Percentiles rank a stretch among this genome's conserved stretches.
Evolutionary conservation across 1,140 invertebrate genomes (phyloP).

Genomic region (Lutraria rhynchaena): DNA sequence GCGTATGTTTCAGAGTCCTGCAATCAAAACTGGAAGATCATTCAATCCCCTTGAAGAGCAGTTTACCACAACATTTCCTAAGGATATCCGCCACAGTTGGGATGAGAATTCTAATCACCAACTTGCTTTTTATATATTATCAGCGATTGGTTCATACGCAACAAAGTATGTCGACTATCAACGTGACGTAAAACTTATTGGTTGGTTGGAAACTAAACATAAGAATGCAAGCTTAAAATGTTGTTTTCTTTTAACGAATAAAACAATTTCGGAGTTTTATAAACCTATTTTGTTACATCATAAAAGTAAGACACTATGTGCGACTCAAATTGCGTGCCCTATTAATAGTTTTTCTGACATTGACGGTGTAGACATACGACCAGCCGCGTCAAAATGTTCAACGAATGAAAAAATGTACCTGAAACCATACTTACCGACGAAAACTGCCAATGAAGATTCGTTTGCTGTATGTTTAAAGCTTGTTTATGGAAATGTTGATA

Average conservation of each 20-base stretch:
- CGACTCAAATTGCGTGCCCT: constrained; percentile 5
- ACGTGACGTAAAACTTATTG: constrained; percentile 3
- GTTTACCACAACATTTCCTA: too few species aligned
- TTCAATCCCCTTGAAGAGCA: too few species aligned
- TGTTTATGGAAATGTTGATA: constrained; percentile 11
- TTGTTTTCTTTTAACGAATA: not conserved
- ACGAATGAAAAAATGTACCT: not conserved
- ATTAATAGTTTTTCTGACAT: not conserved
- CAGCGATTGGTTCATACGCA: not conserved
- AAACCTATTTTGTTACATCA: not conserved
- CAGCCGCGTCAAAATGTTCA: not conserved
- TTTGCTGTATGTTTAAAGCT: constrained; percentile 39
- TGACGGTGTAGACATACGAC: constrained; percentile 1
- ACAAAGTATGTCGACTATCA: not conserved
- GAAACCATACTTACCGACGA: not conserved
- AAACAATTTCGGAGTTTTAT: not conserved
- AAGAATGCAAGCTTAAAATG: not conserved
- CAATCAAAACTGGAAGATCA: too few species aligned
- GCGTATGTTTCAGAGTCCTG: too few species aligned
- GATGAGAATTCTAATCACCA: too few species aligned
- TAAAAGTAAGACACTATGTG: not conserved
- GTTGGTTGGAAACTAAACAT: not conserved
- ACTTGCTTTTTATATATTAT: constrained; percentile 23
- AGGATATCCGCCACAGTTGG: too few species aligned
- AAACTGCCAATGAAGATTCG: not conserved